Conservation (phyloP, 2,113 vertebrate species). For the Dipodomys stephensi region DNA sequence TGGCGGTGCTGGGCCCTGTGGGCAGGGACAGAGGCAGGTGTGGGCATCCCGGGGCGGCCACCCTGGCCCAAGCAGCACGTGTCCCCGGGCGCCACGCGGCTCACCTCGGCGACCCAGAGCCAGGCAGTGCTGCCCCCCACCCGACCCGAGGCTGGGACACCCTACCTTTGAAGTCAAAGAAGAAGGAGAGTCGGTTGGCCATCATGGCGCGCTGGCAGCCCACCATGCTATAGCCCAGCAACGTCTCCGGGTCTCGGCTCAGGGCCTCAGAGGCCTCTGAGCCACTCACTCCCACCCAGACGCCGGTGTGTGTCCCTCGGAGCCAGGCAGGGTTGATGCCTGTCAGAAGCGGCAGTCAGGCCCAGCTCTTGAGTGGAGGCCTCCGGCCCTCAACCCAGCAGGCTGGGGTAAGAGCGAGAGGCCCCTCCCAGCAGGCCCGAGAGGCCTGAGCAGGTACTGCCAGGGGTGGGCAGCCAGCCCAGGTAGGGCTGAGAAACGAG, state of each 20-base stretch:
- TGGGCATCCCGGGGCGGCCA: not conserved
- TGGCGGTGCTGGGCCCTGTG: slow-evolving; percentile 93
- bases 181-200: slow-evolving; percentile 97
- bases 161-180: slow-evolving; percentile 94
- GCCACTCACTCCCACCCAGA: slow-evolving; percentile 96
- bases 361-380: not conserved
- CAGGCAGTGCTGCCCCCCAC: not conserved
- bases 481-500: not conserved
- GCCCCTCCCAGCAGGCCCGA: not conserved
- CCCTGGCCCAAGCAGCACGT: too few species aligned
- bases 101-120: not conserved
- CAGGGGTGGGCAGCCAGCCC: not conserved
- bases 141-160: not conserved
- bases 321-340: slow-evolving; percentile 92
- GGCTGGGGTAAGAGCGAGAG: too few species aligned
- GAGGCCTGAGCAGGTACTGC: rapidly evolving
- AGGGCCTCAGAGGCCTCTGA: slow-evolving; percentile 95
- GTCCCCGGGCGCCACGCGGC: too few species aligned
- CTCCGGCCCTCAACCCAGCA: not conserved
- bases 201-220: slow-evolving; percentile 98
- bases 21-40: rapidly evolving
- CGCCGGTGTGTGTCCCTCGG: slow-evolving; percentile 93
- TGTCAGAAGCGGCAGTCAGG: slow-evolving; percentile 60
- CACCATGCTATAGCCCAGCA: slow-evolving; percentile 99
- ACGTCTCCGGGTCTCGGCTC: slow-evolving; percentile 94